Conservation (phyloP, 2,113 vertebrate species). For the Tupaia tana region DNA sequence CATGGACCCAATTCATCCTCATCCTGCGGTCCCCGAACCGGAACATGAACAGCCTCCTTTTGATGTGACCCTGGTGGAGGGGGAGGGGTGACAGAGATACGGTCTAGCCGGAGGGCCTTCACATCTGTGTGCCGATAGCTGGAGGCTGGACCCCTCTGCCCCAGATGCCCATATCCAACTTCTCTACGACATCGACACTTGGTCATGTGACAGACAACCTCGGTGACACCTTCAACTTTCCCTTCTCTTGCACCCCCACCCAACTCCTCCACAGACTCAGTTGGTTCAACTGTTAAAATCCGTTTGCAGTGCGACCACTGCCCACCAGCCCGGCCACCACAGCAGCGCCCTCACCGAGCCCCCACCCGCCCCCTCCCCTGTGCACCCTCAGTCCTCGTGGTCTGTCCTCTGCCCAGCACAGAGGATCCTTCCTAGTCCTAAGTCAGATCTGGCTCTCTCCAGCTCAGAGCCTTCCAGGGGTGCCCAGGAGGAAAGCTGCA, state of each 20-base stretch:
- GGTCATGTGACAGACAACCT: not conserved
- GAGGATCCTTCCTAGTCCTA: not conserved
- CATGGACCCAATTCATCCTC: conserved; percentile 96
- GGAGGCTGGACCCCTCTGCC: not conserved
- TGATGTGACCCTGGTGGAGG: conserved; percentile 89
- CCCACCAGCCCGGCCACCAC: rapidly evolving
- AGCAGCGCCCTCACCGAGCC: not conserved
- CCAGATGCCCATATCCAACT: rapidly evolving
- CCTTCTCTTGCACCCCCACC: not conserved
- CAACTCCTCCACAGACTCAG: not conserved
- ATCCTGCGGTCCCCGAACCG: conserved; percentile 90
- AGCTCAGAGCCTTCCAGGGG: not conserved
- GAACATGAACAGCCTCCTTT: conserved; percentile 91
- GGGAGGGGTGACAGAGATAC: rapidly evolving
- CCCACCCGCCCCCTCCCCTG: too few relatives aligned
- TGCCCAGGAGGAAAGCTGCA: rapidly evolving
- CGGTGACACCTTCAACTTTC: not conserved
- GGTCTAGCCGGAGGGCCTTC: not conserved
- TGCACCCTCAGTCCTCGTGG: not conserved
- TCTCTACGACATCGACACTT: rapidly evolving
- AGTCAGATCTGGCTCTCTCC: not conserved
- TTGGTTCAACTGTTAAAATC: not conserved
- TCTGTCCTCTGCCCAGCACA: not conserved
- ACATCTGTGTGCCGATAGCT: rapidly evolving
- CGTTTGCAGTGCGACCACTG: not conserved